Evolutionary conservation across 2,797 vertebrate species (phyloP), one percentile per base, ranked within the genome.

Genomic region (Leptoclinus maculatus): DNA sequence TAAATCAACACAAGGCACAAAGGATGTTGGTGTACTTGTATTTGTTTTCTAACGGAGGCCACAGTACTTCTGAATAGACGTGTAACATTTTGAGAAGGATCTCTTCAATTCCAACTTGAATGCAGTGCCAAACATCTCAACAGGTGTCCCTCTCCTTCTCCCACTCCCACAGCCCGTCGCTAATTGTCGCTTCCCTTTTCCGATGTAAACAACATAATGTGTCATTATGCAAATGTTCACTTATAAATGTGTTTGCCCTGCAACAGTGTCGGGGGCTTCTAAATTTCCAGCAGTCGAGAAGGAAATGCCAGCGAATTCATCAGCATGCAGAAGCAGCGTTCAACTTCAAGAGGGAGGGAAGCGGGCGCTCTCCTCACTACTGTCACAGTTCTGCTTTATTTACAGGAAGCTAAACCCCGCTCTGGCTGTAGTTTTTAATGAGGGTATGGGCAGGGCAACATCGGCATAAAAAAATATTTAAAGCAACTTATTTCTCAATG

Each of bases 201-300:
- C 19, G 19, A 67, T 64, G 75, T 89, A 89, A 91, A 93, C 91
- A 92, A 51, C 78, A 83, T 88, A 90, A 89, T 90, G 66, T 89
- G 86, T 87, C 83, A 91, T 93, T 88, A 93, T 92, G 88, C 88
- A 91, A 92, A 93, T 90, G 71, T 49, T 5, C 57, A 81, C 81
- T 87, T 86, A 59, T 53, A 64, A 87, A 83, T 82, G 77, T 27
- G 59, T 83, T 85, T 80, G 62, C 64, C 67, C 78, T 49, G 51
- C 76, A 45, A 80, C 51, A 0, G 62, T 82, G 84, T 83, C 76
- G 71, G 69, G 71, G 67, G 63, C 64, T 76, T 47, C 54, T 71
- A 53, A 59, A 72, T 84, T 84, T 84, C 41, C 32, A 68, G 65
- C 82, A 83, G 86, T 74, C 77, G 67, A 49, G 71, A 64, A 66